phyloP scores from a whole-genome alignment of 2,888 invertebrate genomes.

The Drosophila mayaguana region DNA sequence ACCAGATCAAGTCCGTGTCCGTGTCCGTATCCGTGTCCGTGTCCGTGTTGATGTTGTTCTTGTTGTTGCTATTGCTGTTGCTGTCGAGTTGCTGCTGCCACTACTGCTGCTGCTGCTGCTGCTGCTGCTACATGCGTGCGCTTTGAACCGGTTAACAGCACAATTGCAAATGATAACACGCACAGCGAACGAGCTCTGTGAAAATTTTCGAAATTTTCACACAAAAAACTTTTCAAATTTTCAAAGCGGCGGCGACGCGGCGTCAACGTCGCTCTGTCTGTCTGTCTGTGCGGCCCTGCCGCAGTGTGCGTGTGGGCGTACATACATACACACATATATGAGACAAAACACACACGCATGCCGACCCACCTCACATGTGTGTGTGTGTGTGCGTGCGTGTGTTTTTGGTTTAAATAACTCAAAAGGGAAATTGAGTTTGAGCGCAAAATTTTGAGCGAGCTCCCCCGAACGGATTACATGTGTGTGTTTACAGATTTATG shows the following conservation, averaged over 20 bases:
- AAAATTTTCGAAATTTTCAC: constrained; percentile 80
- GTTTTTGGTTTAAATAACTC: constrained; percentile 68
- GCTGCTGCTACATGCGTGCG: constrained; percentile 52
- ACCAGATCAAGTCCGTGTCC: constrained; percentile 39
- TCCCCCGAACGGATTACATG: constrained; percentile 46
- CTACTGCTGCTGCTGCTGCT: constrained; percentile 17
- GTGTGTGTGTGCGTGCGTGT: constrained; percentile 16
- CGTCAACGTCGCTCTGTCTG: constrained; percentile 43
- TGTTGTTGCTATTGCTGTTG: background rate
- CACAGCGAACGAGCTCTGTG: constrained; percentile 61
- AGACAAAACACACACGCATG: constrained; percentile 33
- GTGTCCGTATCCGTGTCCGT: constrained; percentile 7
- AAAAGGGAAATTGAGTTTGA: constrained; percentile 78
- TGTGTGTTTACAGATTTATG: constrained; percentile 68
- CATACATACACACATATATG: background rate
- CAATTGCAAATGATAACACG: constrained; percentile 82
- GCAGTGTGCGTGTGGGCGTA: constrained; percentile 46
- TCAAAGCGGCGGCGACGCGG: constrained; percentile 57
- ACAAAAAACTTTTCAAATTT: constrained; percentile 79
- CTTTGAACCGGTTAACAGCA: constrained; percentile 78
- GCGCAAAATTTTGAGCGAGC: constrained; percentile 61
- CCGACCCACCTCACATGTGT: constrained; percentile 21
- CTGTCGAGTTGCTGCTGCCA: constrained; percentile 25
- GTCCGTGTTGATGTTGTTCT: background rate
- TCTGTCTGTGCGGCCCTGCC: constrained; percentile 22